Evolutionary conservation across 2,888 invertebrate genomes (phyloP), one percentile per base, ranked within the genome.

Genomic region (Cenopis cana): DNA sequence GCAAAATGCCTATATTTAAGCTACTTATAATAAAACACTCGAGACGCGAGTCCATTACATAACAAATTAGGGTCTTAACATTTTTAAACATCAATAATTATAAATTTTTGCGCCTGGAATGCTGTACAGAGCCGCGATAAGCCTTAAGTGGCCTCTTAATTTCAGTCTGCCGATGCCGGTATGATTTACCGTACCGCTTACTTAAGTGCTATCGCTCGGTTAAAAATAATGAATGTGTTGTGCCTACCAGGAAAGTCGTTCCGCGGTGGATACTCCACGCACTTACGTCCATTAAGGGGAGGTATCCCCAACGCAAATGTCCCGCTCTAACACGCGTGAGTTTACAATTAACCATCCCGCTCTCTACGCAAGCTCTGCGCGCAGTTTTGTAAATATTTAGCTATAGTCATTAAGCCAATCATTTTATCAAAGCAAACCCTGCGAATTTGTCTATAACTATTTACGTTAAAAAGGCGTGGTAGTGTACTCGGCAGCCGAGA

Each of bases 101-200:
- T 60, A 12, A 29, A 33, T 33, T 49, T 33, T 24, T 71, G 54
- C 18, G 38, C 20, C 24, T 38, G 49, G 65, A 65, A 60, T 66
- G 50, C 61, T 17, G 50, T 64, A 41, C 57, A 61, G 73, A 54
- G 66, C 74, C 57, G 49, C 61, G 68, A 61, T 66, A 74, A 73
- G 52, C 46, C 60, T 74, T 71, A 74, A 74, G 70, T 71, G 73
- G 70, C 61, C 68, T 70, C 69, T 70, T 73, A 67, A 69, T 67
- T 64, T 41, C 61, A 61, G 69, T 69, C 49, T 66, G 60, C 60
- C 36, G 38, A 24, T 66, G 60, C 60, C 36, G 38, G 36, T 68
- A 56, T 57, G 49, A 57, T 64, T 57, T 60, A 69, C 71, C 57
- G 60, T 18, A 61, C 50, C 54, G 36, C 17, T 36, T 38, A 65